Base-by-base conservation (phyloP, 2,113 vertebrate species). In the Oreochromis spilurus region DNA sequence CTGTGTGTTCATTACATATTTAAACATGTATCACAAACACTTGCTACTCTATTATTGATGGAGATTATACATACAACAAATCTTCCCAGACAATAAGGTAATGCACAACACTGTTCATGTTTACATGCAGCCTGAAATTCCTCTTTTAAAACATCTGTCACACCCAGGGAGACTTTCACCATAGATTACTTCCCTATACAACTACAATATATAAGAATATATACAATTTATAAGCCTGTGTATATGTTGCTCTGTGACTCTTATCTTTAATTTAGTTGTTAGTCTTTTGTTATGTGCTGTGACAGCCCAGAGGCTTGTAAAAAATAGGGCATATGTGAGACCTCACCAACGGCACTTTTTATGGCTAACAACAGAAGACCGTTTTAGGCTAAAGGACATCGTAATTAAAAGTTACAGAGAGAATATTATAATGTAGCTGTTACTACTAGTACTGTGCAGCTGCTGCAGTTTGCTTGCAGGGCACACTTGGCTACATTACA, bases 371-470 rank as follows among this genome's bases (percentile, higher is more conserved):
- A n/a, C n/a, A n/a, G n/a, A n/a, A n/a, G n/a, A n/a, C n/a, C n/a
- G n/a, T n/a, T n/a, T n/a, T n/a, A n/a, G n/a, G n/a, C n/a, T n/a
- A n/a, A n/a, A n/a, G n/a, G n/a, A 60, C 57, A 60, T 60, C 29
- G 19, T 60, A 60, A 4, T 60, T 19, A 60, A 60, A 60, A 34
- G 16, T 10, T 2, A 60, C 14, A 60, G 14, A 31, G 57, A 60
- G 1, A 58, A 17, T 58, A 31, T 26, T 57, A 57, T 31, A 60
- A 60, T 60, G 57, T 60, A 31, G 26, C 14, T 9, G 14, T 58
- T 31, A 5, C 57, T 58, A 58, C 57, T 17, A 0, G 57, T 4
- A 34, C 57, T 1, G 0, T 0, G 26, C 1, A 60, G 57, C 29
- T 60, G 57, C 57, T 60, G 57, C 2, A 34, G 29, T 60, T 60